These are phyloP conservation scores for Mesorhabditis spiculigera DNA, from an alignment of 2,888 invertebrate species.

Conservation along the genomic window DNA sequence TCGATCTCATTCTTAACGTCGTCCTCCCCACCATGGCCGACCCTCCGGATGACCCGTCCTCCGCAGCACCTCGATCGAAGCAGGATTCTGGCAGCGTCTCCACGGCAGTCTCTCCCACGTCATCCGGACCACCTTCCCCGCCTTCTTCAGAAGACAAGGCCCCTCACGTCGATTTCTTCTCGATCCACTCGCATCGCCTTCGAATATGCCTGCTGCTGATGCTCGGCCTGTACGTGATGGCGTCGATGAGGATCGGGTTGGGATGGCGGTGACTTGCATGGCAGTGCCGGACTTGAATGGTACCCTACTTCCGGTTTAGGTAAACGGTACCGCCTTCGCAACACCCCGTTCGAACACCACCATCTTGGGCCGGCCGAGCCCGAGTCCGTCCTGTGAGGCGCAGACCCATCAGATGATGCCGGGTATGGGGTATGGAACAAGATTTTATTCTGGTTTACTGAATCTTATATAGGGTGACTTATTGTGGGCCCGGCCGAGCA, in stretches of 20 bases:
- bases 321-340: background rate
- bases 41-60: too few species aligned
- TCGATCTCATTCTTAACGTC: too few species aligned
- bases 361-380: background rate
- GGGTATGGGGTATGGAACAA: slow-evolving; percentile 17
- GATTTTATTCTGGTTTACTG: background rate
- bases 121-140: background rate
- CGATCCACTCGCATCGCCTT: too few species aligned
- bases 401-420: slow-evolving; percentile 10
- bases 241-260: slow-evolving; percentile 23
- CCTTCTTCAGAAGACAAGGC: slow-evolving; percentile 8
- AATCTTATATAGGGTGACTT: slow-evolving; percentile 28
- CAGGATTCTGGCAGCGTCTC: too few species aligned
- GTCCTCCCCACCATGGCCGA: too few species aligned
- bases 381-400: slow-evolving; percentile 9
- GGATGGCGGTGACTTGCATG: slow-evolving; percentile 47
- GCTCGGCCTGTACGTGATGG: slow-evolving; percentile 14
- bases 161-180: too few species aligned
- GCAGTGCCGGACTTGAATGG: slow-evolving; percentile 36
- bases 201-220: too few species aligned
- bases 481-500: slow-evolving; percentile 41
- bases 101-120: too few species aligned
- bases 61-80: too few species aligned
- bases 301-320: background rate
- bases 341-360: background rate